Conservation (phyloP, 1,140 invertebrate genomes). For the Zophobas atratus region DNA sequence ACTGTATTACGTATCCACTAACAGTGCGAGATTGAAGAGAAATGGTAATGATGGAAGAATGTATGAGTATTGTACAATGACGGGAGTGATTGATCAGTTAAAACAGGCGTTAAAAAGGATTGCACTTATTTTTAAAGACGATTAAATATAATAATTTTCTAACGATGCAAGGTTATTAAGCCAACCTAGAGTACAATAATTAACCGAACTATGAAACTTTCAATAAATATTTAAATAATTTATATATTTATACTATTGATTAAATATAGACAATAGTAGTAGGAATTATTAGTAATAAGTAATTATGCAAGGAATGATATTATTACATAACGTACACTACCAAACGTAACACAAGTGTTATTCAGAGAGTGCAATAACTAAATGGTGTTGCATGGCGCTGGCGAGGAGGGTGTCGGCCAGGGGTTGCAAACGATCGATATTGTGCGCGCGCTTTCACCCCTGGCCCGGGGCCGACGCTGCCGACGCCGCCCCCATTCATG, state of each 20-base stretch:
- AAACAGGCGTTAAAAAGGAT: constrained; percentile 60
- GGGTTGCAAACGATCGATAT: constrained; percentile 66
- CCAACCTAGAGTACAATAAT: constrained; percentile 65
- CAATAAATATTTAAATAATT: constrained; percentile 66
- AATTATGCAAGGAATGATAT: constrained; percentile 70
- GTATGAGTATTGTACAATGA: constrained; percentile 60
- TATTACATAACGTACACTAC: constrained; percentile 70
- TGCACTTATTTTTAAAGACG: constrained; percentile 64
- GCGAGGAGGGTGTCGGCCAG: constrained; percentile 66
- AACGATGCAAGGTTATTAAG: constrained; percentile 65
- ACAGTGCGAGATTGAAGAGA: constrained; percentile 50
- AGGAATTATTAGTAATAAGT: constrained; percentile 69
- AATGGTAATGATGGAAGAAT: constrained; percentile 55
- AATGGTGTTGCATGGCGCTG: constrained; percentile 68
- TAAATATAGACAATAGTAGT: constrained; percentile 68
- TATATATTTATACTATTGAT: constrained; percentile 67
- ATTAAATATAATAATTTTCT: constrained; percentile 63
- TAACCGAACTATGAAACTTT: constrained; percentile 64
- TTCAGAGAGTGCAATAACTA: constrained; percentile 70
- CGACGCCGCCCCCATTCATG: constrained; percentile 56
- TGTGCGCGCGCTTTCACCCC: constrained; percentile 62
- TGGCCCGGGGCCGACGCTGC: constrained; percentile 53
- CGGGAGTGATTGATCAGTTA: constrained; percentile 57
- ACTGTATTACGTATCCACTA: constrained; percentile 53
- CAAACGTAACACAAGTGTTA: constrained; percentile 70